Evolutionary conservation across 1,140 invertebrate species (phyloP), one percentile per base, ranked within the genome.

Genomic region (Cyclina sinensis): DNA sequence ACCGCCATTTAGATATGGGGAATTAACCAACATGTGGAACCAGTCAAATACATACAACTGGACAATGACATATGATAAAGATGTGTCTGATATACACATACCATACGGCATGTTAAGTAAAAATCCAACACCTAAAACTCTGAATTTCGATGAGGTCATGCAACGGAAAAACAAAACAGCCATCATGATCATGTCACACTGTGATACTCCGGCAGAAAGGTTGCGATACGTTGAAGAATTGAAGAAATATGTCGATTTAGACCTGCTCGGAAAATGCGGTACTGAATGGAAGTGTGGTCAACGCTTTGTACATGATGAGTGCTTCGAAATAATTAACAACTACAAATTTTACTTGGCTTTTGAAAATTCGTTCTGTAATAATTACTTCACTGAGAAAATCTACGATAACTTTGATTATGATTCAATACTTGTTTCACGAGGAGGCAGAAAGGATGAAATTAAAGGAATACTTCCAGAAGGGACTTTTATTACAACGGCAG

Each of bases 331-430:
- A 0, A 54, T 54, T 12, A 54, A 54, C 21, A 14, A 54, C 4
- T 54, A 54, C 51, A 54, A 54, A 54, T 54, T 54, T 54, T 54
- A 18, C 21, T 54, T 54, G 21, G 51, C 51, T n/a, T 18, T 54
- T 18, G 51, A 54, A 54, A 54, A 54, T n/a, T 54, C 51, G 21
- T 54, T 54, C 21, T 54, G 51, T 54, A 54, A 18, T 54, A 54
- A 54, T n/a, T 54, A 54, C 21, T 54, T 54, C 18, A 18, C 51
- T 12, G 51, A 30, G 62, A 86, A 86, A 43, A 27, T 86, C 0
- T 86, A 76, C 65, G 54, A 57, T 18, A 48, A 86, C 24, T 86
- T 57, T 37, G 59, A 62, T 21, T 62, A 62, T 35, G 84, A 86
- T 32, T 21, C 43, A 18, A 57, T 86, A 18, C 39, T 51, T n/a